Conservation (phyloP, 2,797 vertebrate species). For the Anguilla pacifica region DNA sequence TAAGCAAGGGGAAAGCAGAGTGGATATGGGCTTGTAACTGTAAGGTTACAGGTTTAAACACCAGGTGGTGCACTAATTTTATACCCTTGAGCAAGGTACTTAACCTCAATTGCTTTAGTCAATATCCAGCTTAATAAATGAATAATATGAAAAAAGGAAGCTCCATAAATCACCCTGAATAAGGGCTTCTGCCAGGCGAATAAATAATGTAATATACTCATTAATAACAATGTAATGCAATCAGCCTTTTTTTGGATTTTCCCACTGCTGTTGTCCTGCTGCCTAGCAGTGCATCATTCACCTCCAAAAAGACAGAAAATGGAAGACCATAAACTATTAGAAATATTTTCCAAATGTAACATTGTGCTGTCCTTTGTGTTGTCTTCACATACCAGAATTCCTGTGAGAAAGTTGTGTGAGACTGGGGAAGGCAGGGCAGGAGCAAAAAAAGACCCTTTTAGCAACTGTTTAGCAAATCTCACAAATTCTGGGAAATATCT, state of each 20-base stretch:
- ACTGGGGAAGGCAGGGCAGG: background rate
- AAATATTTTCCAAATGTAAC: background rate
- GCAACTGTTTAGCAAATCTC: background rate
- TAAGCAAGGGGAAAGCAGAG: background rate
- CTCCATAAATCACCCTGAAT: conserved; percentile 1
- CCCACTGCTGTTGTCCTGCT: background rate
- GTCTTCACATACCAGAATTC: background rate
- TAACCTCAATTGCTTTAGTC: conserved; percentile 16
- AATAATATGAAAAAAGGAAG: background rate
- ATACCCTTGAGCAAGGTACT: background rate
- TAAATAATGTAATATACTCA: conserved; percentile 1
- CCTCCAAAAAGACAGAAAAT: background rate
- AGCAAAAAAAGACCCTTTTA: background rate
- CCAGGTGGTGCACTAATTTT: background rate
- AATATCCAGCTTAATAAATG: conserved; percentile 13
- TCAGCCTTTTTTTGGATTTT: background rate
- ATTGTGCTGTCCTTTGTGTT: background rate
- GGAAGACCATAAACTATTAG: background rate
- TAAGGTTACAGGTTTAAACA: background rate
- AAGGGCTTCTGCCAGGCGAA: background rate
- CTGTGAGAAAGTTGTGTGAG: background rate
- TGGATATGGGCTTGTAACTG: background rate
- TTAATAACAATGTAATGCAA: conserved; percentile 4
- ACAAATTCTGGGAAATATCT: background rate
- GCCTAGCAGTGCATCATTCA: background rate